Conservation (phyloP, 1,140 invertebrate genomes). For the Drosophila tristis region DNA sequence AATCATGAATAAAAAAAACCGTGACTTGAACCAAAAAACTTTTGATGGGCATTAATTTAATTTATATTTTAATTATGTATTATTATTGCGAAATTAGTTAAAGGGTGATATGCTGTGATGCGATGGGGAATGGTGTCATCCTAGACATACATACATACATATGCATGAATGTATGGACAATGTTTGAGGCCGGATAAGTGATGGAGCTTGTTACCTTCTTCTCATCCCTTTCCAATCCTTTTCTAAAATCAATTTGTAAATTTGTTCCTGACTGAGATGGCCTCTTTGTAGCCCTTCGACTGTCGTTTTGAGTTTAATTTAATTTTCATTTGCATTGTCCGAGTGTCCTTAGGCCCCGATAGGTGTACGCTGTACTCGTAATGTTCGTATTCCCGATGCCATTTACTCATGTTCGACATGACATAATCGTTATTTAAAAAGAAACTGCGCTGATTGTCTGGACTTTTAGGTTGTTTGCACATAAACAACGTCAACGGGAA, state of each 20-base stretch:
- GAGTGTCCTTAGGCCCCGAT: background rate
- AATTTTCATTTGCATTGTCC: constrained; percentile 45
- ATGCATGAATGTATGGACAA: background rate
- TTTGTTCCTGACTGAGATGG: constrained; percentile 18
- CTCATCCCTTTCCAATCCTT: constrained; percentile 2
- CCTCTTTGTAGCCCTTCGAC: constrained; percentile 17
- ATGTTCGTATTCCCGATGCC: constrained; percentile 64
- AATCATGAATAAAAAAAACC: too few relatives aligned
- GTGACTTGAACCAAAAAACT: too few relatives aligned
- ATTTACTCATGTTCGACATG: constrained; percentile 76
- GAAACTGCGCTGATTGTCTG: constrained; percentile 18
- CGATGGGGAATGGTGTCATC: background rate
- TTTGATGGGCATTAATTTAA: too few relatives aligned
- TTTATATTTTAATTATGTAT: too few relatives aligned
- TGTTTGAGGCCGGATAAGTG: constrained; percentile 2
- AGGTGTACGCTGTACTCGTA: constrained; percentile 20
- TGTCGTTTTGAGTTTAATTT: constrained; percentile 69
- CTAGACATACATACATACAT: background rate
- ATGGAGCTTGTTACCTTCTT: background rate
- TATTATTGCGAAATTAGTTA: too few relatives aligned
- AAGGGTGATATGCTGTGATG: background rate
- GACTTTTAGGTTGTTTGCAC: constrained; percentile 5
- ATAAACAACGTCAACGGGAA: constrained; percentile 16
- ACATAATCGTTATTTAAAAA: constrained; percentile 74
- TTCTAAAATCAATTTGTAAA: constrained; percentile 58